These are phyloP conservation scores for Rhingia campestris DNA, from an alignment of 2,888 invertebrate genomes.

Conservation along the genomic window DNA sequence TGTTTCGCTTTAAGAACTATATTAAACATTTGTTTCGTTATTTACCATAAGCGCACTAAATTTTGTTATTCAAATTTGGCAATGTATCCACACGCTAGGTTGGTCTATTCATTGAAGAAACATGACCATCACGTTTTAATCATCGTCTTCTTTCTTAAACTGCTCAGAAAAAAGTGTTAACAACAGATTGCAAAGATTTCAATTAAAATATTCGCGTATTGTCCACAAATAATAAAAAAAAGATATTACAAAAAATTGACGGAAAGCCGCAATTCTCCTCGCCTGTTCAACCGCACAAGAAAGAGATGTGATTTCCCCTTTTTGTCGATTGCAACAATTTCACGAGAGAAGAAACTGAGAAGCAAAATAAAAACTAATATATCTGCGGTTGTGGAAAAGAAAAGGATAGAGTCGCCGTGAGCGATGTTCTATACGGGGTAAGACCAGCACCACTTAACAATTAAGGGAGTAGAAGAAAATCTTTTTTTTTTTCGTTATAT, in stretches of 20 bases:
- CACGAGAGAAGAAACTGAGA: constrained; percentile 61
- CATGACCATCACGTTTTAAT: constrained; percentile 39
- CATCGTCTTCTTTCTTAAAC: not conserved
- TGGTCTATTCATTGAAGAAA: constrained; percentile 17
- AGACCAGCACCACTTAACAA: constrained; percentile 51
- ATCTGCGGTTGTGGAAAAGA: constrained; percentile 52
- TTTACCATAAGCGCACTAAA: constrained; percentile 10
- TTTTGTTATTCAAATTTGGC: not conserved
- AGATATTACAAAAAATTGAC: constrained; percentile 41
- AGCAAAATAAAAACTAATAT: constrained; percentile 65
- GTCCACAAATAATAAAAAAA: constrained; percentile 13
- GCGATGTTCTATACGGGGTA: constrained; percentile 64
- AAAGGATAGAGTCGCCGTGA: constrained; percentile 29
- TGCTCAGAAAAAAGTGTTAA: not conserved
- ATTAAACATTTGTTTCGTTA: not conserved
- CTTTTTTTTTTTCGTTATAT: constrained; percentile 29
- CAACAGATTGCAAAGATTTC: constrained; percentile 19
- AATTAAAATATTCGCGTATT: constrained; percentile 48
- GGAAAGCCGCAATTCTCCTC: constrained; percentile 59
- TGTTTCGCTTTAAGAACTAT: constrained; percentile 2
- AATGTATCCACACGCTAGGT: constrained; percentile 9
- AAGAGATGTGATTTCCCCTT: constrained; percentile 40
- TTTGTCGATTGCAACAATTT: constrained; percentile 56
- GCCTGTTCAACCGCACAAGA: constrained; percentile 23
- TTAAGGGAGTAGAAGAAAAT: constrained; percentile 67